These are phyloP conservation scores for Sebastes itinus DNA, from an alignment of 2,797 vertebrate genomes.

Conservation along the genomic window DNA sequence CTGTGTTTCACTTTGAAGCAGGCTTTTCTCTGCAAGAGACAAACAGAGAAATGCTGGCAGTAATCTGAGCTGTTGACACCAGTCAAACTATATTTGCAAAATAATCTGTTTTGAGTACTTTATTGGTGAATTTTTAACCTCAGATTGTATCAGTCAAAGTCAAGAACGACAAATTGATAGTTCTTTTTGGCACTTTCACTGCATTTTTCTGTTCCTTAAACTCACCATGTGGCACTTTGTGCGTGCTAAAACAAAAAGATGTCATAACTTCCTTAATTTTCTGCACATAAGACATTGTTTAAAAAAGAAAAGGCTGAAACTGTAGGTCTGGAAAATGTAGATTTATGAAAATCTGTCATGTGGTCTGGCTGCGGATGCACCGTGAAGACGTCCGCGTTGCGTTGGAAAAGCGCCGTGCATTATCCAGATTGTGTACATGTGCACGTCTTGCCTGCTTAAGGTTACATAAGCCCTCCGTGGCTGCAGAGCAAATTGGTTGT, in stretches of 20 bases:
- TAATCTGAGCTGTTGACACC: neutral
- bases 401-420: neutral
- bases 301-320: neutral
- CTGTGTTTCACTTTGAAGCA: conserved; percentile 18
- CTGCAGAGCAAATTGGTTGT: conserved; percentile 58
- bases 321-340: conserved; percentile 23
- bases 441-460: neutral
- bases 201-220: neutral
- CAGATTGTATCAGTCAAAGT: neutral
- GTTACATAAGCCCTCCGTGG: conserved; percentile 55
- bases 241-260: neutral
- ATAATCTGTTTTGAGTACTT: neutral
- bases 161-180: neutral
- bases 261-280: neutral
- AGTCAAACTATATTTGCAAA: conserved; percentile 18
- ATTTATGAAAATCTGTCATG: conserved; percentile 41
- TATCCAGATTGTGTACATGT: conserved; percentile 26
- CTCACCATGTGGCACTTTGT: neutral
- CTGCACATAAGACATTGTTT: neutral
- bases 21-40: conserved; percentile 14
- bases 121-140: neutral
- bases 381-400: conserved; percentile 1
- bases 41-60: neutral
- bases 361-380: conserved; percentile 24
- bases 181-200: neutral